Evolutionary conservation across 2,888 invertebrate genomes (phyloP).

Genomic region (Pardosa pseudoannulata): DNA sequence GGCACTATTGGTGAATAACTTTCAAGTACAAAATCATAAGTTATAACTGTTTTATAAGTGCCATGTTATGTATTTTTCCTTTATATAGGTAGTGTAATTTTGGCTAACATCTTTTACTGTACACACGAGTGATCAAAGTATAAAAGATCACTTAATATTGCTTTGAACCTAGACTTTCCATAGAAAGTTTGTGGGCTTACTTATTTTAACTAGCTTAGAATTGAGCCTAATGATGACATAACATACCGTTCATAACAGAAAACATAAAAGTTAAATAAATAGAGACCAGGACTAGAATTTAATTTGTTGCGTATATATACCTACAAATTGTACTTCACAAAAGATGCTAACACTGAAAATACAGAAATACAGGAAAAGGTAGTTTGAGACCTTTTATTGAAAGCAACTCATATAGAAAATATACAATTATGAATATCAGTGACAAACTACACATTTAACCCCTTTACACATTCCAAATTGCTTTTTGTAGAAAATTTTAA

Average conservation of each 20-base stretch:
- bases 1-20: slow-evolving; percentile 30
- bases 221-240: slow-evolving; percentile 5
- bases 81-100: background rate
- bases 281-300: slow-evolving; percentile 7
- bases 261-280: background rate
- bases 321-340: slow-evolving; percentile 15
- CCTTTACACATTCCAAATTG: background rate
- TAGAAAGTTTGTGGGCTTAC: background rate
- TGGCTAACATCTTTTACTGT: background rate
- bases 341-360: background rate
- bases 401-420: background rate
- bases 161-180: background rate
- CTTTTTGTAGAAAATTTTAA: no score
- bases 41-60: background rate
- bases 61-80: background rate
- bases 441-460: background rate
- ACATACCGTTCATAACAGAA: background rate
- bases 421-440: background rate
- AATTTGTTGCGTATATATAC: slow-evolving; percentile 13
- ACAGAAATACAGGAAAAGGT: background rate
- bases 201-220: background rate
- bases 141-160: background rate
- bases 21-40: slow-evolving; percentile 5
- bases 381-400: slow-evolving; percentile 1
- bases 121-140: background rate